phyloP scores from a whole-genome alignment of 2,113 vertebrate species.

The Platichthys stellatus region DNA sequence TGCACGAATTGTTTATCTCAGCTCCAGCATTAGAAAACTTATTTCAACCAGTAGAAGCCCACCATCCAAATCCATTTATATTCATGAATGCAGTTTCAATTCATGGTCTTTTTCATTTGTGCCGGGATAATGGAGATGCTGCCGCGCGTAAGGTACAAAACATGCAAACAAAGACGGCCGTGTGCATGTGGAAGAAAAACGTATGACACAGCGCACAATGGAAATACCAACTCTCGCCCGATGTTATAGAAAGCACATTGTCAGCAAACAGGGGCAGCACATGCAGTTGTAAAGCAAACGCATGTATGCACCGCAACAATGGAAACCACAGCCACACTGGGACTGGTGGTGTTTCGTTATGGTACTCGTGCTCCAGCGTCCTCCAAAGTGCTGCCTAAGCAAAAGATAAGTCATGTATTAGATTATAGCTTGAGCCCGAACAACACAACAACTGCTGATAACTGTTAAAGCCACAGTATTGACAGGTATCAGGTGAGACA shows the following conservation, averaged over 20 bases:
- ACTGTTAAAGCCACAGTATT: not conserved
- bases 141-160: constrained; percentile 8
- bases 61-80: not conserved
- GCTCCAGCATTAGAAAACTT: not conserved
- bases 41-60: not conserved
- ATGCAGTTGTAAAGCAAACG: constrained; percentile 30
- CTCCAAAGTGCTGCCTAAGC: constrained; percentile 13
- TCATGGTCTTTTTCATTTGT: constrained; percentile 5
- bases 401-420: constrained; percentile 23
- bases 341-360: not conserved
- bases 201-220: constrained; percentile 7
- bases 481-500: not conserved
- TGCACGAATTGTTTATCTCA: not conserved
- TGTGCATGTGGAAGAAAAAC: not conserved
- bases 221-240: constrained; percentile 7
- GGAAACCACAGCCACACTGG: constrained; percentile 20
- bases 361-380: not conserved
- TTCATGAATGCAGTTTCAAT: constrained; percentile 15
- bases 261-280: constrained; percentile 41
- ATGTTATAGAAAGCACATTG: constrained; percentile 24
- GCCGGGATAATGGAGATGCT: constrained; percentile 27
- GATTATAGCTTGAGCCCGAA: not conserved
- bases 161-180: constrained; percentile 28
- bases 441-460: not conserved
- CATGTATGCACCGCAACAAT: constrained; percentile 6